Percentiles rank a stretch among this genome's conserved stretches.
phyloP scores from a whole-genome alignment of 2,888 invertebrate species.

The Tridacna crocea region DNA sequence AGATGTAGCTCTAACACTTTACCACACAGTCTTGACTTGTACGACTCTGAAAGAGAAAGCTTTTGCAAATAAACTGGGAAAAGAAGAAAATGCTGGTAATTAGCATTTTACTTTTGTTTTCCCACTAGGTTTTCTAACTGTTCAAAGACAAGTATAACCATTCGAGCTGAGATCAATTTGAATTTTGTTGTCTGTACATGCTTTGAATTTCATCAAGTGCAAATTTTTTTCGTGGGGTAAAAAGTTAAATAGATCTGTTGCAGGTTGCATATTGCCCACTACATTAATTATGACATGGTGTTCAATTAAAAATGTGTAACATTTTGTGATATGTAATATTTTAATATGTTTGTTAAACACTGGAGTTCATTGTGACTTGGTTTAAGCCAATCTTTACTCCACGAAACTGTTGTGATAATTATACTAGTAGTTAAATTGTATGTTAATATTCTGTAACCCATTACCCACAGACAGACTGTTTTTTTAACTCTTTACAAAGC shows the following conservation, averaged over 20 bases:
- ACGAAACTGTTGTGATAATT: conserved; percentile 15
- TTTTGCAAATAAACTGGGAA: neutral
- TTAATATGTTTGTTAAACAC: neutral
- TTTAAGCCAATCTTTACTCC: neutral
- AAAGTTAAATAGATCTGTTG: too few relatives aligned
- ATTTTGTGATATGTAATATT: neutral
- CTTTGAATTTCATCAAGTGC: too few relatives aligned
- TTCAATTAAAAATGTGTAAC: neutral
- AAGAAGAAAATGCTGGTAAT: neutral
- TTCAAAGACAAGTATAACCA: neutral
- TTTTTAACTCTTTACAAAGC: neutral
- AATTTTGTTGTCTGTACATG: too few relatives aligned
- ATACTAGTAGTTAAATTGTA: neutral
- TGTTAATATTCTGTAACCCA: neutral
- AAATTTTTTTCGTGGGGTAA: too few relatives aligned
- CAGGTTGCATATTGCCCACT: neutral
- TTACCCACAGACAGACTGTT: neutral
- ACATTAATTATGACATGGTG: neutral
- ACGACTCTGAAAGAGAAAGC: too few relatives aligned
- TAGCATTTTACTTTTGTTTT: neutral
- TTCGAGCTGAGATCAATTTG: too few relatives aligned
- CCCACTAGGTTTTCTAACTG: neutral
- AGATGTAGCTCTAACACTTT: too few relatives aligned
- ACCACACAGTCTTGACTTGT: too few relatives aligned
- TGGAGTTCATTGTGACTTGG: neutral